These are phyloP conservation scores for Hippocampus zosterae DNA, from an alignment of 2,113 vertebrate species.

Conservation along the genomic window DNA sequence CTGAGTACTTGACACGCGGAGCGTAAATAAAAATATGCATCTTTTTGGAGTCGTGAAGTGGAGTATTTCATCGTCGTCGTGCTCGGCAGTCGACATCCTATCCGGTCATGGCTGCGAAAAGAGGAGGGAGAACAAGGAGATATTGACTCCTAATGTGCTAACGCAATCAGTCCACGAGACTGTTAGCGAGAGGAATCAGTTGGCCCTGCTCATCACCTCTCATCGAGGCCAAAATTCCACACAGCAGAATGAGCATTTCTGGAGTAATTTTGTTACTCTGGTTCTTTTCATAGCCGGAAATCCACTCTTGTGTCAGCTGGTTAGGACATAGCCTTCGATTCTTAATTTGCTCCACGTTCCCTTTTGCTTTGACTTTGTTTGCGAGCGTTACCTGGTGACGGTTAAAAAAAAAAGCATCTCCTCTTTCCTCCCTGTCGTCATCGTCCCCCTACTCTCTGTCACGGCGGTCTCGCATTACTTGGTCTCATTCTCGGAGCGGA, in stretches of 20 bases:
- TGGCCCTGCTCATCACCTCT: background rate
- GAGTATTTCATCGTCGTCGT: background rate
- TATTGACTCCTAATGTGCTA: constrained; percentile 8
- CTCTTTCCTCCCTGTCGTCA: constrained; percentile 23
- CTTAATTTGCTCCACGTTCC: constrained; percentile 21
- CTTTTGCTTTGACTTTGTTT: constrained; percentile 60
- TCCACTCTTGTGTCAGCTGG: constrained; percentile 30
- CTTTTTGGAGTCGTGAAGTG: background rate
- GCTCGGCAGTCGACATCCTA: constrained; percentile 5
- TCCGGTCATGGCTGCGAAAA: background rate
- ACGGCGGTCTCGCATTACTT: constrained; percentile 42
- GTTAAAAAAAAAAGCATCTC: constrained; percentile 22
- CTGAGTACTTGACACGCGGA: background rate
- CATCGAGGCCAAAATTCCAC: constrained; percentile 15
- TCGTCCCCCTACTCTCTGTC: constrained; percentile 17
- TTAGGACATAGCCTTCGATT: constrained; percentile 25
- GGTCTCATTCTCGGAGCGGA: constrained; percentile 23
- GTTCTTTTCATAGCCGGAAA: constrained; percentile 24
- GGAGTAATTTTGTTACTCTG: constrained; percentile 16
- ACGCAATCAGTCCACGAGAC: constrained; percentile 2
- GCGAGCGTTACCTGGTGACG: constrained; percentile 61
- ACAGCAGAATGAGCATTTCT: background rate
- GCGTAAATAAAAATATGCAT: constrained; percentile 15
- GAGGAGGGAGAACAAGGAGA: background rate
- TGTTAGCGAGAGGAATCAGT: constrained; percentile 12